phyloP scores from a whole-genome alignment of 2,797 vertebrate genomes.

The Crocidura indochinensis region DNA sequence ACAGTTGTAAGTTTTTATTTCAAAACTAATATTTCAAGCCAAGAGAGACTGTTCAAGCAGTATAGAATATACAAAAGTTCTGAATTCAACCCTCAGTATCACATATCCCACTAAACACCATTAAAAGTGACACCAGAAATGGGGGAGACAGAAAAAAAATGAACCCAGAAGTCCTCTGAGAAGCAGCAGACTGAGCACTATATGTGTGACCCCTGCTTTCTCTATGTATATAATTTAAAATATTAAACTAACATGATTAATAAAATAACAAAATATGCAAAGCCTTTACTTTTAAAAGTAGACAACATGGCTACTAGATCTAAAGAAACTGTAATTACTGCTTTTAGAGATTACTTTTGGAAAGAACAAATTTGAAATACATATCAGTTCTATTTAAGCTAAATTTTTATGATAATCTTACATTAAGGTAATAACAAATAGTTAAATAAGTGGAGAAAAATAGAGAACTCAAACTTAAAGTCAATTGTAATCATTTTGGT shows the following conservation, averaged over 20 bases:
- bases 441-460: background rate
- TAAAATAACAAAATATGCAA: background rate
- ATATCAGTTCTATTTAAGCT: background rate
- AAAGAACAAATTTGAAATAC: background rate
- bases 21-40: background rate
- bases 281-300: background rate
- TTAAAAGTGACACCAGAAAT: too few species aligned
- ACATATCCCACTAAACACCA: too few species aligned
- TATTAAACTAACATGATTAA: background rate
- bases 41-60: too few species aligned
- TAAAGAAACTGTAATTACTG: background rate
- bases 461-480: background rate
- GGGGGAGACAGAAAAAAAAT: too few species aligned
- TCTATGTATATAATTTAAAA: background rate
- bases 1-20: background rate
- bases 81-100: too few species aligned
- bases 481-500: background rate
- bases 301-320: background rate
- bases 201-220: too few species aligned
- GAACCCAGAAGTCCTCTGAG: too few species aligned
- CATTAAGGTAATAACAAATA: background rate
- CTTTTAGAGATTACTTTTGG: background rate
- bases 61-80: too few species aligned
- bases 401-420: background rate
- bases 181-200: too few species aligned